phyloP scores from a whole-genome alignment of 2,888 invertebrate genomes.

The Leucania comma region DNA sequence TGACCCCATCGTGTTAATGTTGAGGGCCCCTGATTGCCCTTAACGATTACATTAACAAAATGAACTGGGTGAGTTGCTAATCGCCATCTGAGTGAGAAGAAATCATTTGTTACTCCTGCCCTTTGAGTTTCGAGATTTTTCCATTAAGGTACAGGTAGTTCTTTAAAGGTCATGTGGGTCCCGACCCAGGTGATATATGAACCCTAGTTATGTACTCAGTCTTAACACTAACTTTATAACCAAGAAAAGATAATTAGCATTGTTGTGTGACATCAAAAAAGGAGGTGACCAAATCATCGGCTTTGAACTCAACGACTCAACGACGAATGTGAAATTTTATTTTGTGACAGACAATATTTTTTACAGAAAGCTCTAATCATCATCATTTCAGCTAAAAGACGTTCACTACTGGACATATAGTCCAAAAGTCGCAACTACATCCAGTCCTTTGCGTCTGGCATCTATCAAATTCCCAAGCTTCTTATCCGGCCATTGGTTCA shows the following conservation, averaged over 20 bases:
- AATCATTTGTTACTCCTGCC: conserved; percentile 45
- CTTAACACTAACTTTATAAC: background rate
- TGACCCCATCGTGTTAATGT: conserved; percentile 33
- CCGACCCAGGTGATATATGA: background rate
- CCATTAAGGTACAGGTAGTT: conserved; percentile 12
- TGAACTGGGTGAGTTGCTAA: conserved; percentile 54
- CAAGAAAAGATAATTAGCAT: background rate
- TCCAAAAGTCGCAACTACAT: too few relatives aligned
- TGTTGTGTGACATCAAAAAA: background rate
- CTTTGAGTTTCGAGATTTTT: conserved; percentile 20
- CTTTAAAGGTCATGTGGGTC: conserved; percentile 13
- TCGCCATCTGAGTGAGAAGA: conserved; percentile 24
- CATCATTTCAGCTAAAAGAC: too few relatives aligned
- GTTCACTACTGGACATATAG: too few relatives aligned
- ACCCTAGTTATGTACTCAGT: background rate
- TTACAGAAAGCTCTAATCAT: too few relatives aligned
- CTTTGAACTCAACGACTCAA: too few relatives aligned
- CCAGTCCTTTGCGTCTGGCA: too few relatives aligned
- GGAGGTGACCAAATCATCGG: too few relatives aligned
- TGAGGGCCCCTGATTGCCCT: conserved; percentile 21
- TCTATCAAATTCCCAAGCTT: too few relatives aligned
- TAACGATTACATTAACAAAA: conserved; percentile 51
- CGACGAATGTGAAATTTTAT: too few relatives aligned
- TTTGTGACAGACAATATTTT: too few relatives aligned
- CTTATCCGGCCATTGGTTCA: too few relatives aligned